These are phyloP conservation scores for Mamestra configurata DNA, from an alignment of 1,140 invertebrate species.

Conservation along the genomic window DNA sequence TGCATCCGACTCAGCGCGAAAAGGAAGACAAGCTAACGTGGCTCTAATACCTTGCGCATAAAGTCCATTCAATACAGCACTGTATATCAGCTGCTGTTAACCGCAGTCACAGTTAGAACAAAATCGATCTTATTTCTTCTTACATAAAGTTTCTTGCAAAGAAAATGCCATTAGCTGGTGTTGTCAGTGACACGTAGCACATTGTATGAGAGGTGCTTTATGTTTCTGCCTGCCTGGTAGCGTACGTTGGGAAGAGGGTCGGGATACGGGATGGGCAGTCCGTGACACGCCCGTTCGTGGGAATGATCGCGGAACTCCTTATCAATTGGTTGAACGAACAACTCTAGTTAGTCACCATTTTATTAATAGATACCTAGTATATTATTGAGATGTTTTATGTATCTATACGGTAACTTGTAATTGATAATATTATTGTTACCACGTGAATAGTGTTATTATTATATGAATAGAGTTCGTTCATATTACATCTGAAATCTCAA, in stretches of 20 bases:
- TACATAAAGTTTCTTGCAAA: background rate
- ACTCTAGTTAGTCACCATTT: background rate
- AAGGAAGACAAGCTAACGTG: constrained; percentile 12
- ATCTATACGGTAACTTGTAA: too few species aligned
- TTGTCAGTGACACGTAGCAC: background rate
- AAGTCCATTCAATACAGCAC: constrained; percentile 4
- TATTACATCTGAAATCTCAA: too few species aligned
- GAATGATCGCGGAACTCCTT: constrained; percentile 16
- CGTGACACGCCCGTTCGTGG: background rate
- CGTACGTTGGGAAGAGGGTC: constrained; percentile 52
- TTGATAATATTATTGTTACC: too few species aligned
- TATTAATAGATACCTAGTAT: background rate
- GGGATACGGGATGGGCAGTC: constrained; percentile 47
- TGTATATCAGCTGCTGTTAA: background rate
- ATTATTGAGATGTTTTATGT: background rate
- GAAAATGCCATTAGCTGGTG: background rate
- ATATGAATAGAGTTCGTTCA: background rate
- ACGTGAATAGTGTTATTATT: background rate
- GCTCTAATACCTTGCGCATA: background rate
- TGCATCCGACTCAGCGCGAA: background rate
- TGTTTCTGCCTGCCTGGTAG: constrained; percentile 52
- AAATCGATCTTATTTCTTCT: background rate
- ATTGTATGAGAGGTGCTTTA: background rate
- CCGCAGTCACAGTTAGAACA: background rate
- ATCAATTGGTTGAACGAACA: constrained; percentile 13